Conservation (phyloP, 1,140 invertebrate species). For the Whitmania pigra region DNA sequence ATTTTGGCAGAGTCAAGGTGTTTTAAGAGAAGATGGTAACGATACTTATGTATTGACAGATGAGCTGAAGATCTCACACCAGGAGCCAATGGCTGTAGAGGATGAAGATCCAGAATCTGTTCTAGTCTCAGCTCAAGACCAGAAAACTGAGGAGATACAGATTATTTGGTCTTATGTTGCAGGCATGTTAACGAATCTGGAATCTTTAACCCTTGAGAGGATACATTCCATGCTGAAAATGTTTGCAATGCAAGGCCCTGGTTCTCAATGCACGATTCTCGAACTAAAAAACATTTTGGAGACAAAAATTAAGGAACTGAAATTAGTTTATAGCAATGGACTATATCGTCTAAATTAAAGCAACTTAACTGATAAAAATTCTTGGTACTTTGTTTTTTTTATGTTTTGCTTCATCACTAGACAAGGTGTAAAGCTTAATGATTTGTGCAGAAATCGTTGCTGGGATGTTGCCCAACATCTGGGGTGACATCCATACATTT, state of each 20-base stretch:
- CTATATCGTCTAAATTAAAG: conserved; percentile 58
- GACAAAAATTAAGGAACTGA: conserved; percentile 77
- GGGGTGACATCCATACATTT: too few species aligned
- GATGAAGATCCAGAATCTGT: conserved; percentile 83
- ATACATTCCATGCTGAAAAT: conserved; percentile 94
- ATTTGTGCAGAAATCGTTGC: too few species aligned
- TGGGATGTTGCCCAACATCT: too few species aligned
- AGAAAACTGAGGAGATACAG: conserved; percentile 74
- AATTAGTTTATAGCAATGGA: conserved; percentile 67
- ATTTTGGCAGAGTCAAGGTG: conserved; percentile 69
- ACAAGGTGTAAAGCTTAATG: too few species aligned
- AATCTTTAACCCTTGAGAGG: conserved; percentile 75
- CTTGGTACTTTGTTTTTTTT: too few species aligned
- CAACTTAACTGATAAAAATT: too few species aligned
- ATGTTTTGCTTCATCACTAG: too few species aligned
- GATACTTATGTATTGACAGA: conserved; percentile 69
- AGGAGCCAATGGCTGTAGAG: conserved; percentile 60
- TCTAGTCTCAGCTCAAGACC: conserved; percentile 80
- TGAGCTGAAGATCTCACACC: conserved; percentile 45
- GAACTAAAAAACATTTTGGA: conserved; percentile 80
- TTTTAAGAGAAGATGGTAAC: conserved; percentile 60
- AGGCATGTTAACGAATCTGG: conserved; percentile 88
- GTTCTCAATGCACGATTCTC: conserved; percentile 71
- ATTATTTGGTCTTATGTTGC: conserved; percentile 93
- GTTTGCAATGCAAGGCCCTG: conserved; percentile 66